phyloP scores from a whole-genome alignment of 1,140 invertebrate species.

The Ceratitis capitata region DNA sequence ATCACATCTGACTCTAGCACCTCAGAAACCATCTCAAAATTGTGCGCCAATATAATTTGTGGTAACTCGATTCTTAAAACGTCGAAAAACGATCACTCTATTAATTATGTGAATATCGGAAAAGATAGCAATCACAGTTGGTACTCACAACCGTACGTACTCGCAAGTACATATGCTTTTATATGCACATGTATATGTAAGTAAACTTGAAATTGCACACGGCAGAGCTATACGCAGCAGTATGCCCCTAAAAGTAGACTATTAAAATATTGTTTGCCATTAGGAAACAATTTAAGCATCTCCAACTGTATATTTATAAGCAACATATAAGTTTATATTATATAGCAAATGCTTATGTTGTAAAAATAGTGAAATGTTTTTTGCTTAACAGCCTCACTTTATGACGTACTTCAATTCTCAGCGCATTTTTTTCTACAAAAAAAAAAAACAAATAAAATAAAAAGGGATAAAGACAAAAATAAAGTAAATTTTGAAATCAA shows the following conservation, averaged over 20 bases:
- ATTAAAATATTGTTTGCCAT: conserved; percentile 13
- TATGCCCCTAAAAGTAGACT: not conserved
- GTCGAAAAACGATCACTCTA: no score
- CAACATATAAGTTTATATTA: not conserved
- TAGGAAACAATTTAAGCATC: not conserved
- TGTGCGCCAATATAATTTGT: no score
- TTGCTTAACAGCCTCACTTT: not conserved
- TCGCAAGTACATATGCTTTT: not conserved
- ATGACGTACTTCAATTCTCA: not conserved
- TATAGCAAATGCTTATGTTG: not conserved
- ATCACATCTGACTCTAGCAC: no score
- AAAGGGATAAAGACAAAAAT: no score
- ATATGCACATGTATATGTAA: not conserved
- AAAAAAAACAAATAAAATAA: no score
- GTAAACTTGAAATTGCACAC: not conserved
- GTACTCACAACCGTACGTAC: not conserved
- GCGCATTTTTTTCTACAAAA: not conserved
- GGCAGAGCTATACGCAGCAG: not conserved
- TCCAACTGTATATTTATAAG: not conserved
- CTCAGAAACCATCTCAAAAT: no score
- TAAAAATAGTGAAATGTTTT: not conserved
- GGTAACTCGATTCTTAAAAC: no score
- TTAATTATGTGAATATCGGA: no score
- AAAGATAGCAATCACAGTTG: no score
- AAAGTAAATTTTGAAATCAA: not conserved